Conservation (phyloP, 1,140 invertebrate species). For the Ladona fulva region DNA sequence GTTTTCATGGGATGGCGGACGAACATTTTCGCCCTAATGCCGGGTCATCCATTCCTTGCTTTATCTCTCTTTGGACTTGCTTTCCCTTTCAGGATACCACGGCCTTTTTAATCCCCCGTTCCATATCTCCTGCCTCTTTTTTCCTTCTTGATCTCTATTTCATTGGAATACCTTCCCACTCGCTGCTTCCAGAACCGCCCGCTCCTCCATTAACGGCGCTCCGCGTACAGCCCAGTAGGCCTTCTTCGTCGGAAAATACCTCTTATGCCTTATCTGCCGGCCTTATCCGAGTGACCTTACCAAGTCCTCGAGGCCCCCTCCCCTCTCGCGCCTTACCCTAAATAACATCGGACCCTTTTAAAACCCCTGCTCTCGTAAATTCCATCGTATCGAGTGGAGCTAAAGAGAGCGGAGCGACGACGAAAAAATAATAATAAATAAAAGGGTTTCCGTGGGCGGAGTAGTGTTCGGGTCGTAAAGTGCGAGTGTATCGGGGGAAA, state of each 20-base stretch:
- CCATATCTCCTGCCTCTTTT: background rate
- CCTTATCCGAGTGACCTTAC: background rate
- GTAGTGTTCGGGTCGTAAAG: no score
- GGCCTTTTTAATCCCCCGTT: background rate
- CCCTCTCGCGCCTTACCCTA: background rate
- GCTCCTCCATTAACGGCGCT: conserved; percentile 6
- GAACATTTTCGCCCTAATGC: background rate
- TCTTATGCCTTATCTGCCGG: background rate
- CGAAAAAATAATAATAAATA: no score
- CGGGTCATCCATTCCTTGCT: background rate
- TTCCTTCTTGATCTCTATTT: background rate
- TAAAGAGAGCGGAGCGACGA: no score
- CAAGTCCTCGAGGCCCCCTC: background rate
- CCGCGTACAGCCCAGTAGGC: background rate
- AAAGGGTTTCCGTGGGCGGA: no score
- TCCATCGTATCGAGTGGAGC: no score
- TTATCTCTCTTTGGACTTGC: background rate
- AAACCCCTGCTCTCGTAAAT: no score
- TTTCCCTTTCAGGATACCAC: background rate
- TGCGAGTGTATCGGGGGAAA: no score
- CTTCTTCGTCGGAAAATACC: background rate
- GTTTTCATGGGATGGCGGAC: background rate
- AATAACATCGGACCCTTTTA: background rate
- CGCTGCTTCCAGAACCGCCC: background rate
- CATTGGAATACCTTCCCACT: background rate